phyloP scores from a whole-genome alignment of 2,797 vertebrate species.

The Crax fasciolata region DNA sequence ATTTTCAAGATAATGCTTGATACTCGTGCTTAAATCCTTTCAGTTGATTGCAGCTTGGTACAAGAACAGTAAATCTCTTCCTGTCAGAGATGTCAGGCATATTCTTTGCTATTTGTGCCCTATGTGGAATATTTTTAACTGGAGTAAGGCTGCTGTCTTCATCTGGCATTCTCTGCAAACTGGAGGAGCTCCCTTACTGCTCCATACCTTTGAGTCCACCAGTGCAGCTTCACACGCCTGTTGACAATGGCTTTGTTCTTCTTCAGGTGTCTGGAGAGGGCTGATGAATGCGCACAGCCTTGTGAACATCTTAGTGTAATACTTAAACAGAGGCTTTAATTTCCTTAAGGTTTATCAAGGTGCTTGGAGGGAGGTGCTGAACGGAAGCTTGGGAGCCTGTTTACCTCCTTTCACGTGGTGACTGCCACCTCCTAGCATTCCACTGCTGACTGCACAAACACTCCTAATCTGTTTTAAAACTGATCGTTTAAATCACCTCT shows the following conservation, averaged over 20 bases:
- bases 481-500: background rate
- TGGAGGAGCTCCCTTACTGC: background rate
- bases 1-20: background rate
- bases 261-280: background rate
- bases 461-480: background rate
- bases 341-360: constrained; percentile 27
- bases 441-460: background rate
- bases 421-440: constrained; percentile 4
- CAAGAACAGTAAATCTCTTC: background rate
- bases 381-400: background rate
- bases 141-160: background rate
- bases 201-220: background rate
- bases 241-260: constrained; percentile 39
- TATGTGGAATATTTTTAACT: background rate
- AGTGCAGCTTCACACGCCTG: background rate
- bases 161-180: background rate
- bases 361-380: background rate
- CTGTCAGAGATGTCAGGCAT: background rate
- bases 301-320: background rate
- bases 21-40: background rate
- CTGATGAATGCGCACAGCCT: background rate
- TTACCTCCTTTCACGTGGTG: background rate
- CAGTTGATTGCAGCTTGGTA: background rate
- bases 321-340: constrained; percentile 20
- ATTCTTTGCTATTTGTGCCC: background rate